These are phyloP conservation scores for Acronicta psi DNA, from an alignment of 2,888 invertebrate species.

Conservation along the genomic window DNA sequence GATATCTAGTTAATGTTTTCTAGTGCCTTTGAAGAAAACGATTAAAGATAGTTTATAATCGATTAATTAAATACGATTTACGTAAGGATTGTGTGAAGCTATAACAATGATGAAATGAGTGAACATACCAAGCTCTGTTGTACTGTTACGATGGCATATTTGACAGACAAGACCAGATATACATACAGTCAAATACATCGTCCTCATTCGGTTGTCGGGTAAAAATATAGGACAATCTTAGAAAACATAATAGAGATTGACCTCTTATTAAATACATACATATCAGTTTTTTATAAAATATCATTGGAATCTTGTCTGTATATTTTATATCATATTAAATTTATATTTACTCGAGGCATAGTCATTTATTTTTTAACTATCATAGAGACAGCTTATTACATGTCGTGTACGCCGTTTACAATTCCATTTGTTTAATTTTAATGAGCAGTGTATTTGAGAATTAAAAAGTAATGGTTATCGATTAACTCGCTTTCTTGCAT, in stretches of 20 bases:
- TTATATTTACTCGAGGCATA: conserved; percentile 17
- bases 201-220: too few species aligned
- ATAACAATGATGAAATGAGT: background rate
- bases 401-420: conserved; percentile 17
- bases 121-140: background rate
- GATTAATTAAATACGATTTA: conserved; percentile 11
- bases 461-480: conserved; percentile 57
- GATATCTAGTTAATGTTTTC: conserved; percentile 12
- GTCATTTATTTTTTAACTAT: conserved; percentile 21
- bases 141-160: background rate
- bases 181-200: too few species aligned
- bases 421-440: conserved; percentile 56
- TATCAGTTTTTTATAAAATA: conserved; percentile 3
- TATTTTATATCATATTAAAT: conserved; percentile 12
- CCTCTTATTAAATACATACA: too few species aligned
- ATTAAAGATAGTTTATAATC: conserved; percentile 16
- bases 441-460: conserved; percentile 51
- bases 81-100: background rate
- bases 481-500: conserved; percentile 55
- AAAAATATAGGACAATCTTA: background rate
- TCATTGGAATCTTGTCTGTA: conserved; percentile 6
- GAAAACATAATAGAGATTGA: too few species aligned
- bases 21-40: conserved; percentile 10
- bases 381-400: conserved; percentile 18
- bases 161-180: too few species aligned